Base-by-base conservation (phyloP, 2,113 vertebrate genomes). In the Pygoscelis adeliae region DNA sequence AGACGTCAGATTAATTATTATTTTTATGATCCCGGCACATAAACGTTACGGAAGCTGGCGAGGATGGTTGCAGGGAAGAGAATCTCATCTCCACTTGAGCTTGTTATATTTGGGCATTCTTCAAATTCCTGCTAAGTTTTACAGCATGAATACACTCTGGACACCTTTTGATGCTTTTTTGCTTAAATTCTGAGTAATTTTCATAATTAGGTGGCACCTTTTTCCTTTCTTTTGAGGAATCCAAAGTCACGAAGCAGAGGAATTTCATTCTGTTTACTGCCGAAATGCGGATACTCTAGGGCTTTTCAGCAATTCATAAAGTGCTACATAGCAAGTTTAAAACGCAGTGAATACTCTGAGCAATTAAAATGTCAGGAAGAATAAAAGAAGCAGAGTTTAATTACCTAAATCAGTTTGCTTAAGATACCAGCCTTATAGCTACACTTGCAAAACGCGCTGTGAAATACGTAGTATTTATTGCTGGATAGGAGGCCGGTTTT, bases 301-400 rank as follows among this genome's bases (percentile, higher is more conserved):
- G 87, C 78, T 83, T 80, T 73, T 73, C 83, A 82, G 86, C 71
- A 61, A 23, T 91, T 91, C 63, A 13, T 79, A 0, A 91, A 89
- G 70, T 61, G 70, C 86, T 93, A 11, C 1, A 0, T 20, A 56
- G 66, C 71, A 50, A 78, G 82, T 62, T 90, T 59, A 91, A 94
- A 87, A 77, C 38, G 56, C 58, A 72, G 20, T 11, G 34, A 72
- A 46, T 46, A 53, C 83, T 91, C 66, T 10, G 23, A 87, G 87
- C 97, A 94, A 83, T 94, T 93, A 93, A 87, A 82, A 70, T 8
- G 46, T 82, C 81, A 87, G 40, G 70, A 61, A 84, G 73, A 85
- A 19, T 83, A 66, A 89, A 96, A 44, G 53, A 77, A 79, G 46
- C 26, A 36, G 85, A 81, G 38, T 87, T 94, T 79, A 95, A 91